Evolutionary conservation across 2,113 vertebrate genomes (phyloP), one percentile per base, ranked within the genome.

Genomic region (Alouatta palliata): DNA sequence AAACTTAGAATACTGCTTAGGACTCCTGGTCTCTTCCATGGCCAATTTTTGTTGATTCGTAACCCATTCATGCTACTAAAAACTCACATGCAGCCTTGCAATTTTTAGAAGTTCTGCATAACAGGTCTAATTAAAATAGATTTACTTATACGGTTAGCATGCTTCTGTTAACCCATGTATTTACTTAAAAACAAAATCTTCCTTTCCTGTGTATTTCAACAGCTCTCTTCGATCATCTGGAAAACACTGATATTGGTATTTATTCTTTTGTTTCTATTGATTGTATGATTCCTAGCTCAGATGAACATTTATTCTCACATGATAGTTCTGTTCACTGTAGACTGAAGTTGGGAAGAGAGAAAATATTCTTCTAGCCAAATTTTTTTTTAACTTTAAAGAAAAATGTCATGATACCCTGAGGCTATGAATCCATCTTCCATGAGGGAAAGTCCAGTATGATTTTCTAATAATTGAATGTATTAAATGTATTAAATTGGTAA

Each of bases 391-490:
- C 27, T 68, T 73, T 95, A 77, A 80, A 81, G 93, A 71, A 45
- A 3, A 95, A 85, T 43, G 11, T 9, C 49, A 40, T 77, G 8
- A 54, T 79, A 91, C 83, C 6, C 20, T 83, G 40, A 52, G 9
- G 21, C 40, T 91, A 37, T 8, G 61, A 91, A 77, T 82, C 12
- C 19, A 85, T 94, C 4, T 96, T 93, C 47, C 32, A 66, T 73
- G 52, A 94, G 84, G 45, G 3, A 93, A 71, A 54, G 27, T 40
- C 12, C 91, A 82, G 17, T 56, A 37, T 54, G 77, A 25, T 81
- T 96, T 96, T 95, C 71, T 90, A 95, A 77, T 9, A 32, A 47
- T 30, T 71, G 35, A 87, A 88, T 70, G 8, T 90, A 90, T 45
- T 17, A 25, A 47, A 76, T 76, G 40, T 75, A 45, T 64, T 89